A percentile compares a stretch with the other conserved stretches of the same genome.
Evolutionary conservation across 2,797 vertebrate genomes (phyloP).

Genomic region (Mastacembelus armatus): DNA sequence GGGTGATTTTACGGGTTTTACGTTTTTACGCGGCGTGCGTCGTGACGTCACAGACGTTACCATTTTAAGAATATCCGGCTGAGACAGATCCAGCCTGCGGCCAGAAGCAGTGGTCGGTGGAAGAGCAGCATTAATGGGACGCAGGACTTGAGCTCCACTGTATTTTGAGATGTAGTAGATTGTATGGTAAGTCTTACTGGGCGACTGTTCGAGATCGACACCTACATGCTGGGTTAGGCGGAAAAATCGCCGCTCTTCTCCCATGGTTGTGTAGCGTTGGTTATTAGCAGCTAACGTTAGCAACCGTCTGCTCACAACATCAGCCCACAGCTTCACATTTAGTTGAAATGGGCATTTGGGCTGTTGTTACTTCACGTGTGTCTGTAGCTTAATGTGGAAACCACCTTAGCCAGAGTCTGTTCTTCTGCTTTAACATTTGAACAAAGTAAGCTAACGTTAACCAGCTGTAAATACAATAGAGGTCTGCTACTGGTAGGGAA

Average conservation of each 20-base stretch:
- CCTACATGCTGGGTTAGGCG: rapidly evolving
- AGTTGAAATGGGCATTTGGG: neutral
- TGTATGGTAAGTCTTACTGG: conserved; percentile 41
- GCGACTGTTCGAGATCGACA: neutral
- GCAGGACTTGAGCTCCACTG: neutral
- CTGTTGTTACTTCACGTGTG: rapidly evolving
- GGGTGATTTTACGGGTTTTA: too few species aligned
- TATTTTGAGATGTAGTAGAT: neutral
- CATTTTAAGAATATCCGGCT: neutral
- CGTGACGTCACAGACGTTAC: conserved; percentile 13
- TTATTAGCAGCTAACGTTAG: conserved; percentile 33
- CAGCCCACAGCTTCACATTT: neutral
- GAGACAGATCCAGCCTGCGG: conserved; percentile 30
- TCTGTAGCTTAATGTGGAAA: rapidly evolving
- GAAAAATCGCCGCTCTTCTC: neutral
- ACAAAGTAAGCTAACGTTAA: neutral
- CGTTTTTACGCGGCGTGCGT: conserved; percentile 11
- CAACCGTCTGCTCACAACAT: neutral
- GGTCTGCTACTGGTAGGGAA: too few species aligned
- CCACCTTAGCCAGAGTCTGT: rapidly evolving
- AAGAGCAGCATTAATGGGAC: neutral
- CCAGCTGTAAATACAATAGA: neutral
- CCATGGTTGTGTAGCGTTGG: neutral
- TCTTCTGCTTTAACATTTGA: too few species aligned
- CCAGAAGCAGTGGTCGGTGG: conserved; percentile 4